These are phyloP conservation scores for Ptyas mucosa DNA, from an alignment of 2,113 vertebrate species.

Conservation along the genomic window DNA sequence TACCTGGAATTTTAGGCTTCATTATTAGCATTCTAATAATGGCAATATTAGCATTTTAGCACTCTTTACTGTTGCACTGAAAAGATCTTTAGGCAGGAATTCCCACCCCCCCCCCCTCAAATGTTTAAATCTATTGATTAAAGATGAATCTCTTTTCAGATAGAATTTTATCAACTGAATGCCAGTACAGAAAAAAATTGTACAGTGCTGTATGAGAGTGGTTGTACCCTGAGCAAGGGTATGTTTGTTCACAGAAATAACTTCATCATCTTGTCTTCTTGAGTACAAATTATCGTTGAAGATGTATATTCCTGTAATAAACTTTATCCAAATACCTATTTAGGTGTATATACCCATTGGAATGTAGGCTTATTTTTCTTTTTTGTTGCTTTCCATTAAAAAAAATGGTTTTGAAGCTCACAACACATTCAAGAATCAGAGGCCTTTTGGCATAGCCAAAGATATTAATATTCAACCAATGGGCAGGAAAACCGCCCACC, in stretches of 20 bases:
- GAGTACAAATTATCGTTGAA: not conserved
- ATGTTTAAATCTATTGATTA: not conserved
- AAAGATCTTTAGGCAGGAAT: not conserved
- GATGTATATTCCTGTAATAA: not conserved
- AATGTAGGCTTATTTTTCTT: not conserved
- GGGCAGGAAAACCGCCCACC: not conserved
- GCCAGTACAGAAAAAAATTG: not conserved
- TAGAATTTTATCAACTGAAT: not conserved
- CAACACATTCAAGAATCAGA: not conserved
- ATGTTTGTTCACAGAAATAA: not conserved
- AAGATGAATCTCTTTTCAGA: not conserved
- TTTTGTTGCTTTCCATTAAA: not conserved
- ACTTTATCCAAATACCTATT: not conserved
- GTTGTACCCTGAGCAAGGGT: not conserved
- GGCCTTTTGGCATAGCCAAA: not conserved
- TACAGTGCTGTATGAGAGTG: not conserved
- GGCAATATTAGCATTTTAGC: not conserved
- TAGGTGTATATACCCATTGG: not conserved
- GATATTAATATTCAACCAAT: not conserved
- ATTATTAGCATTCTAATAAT: not conserved
- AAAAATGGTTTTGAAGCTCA: not conserved
- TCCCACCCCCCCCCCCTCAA: fast-evolving
- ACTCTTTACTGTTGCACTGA: not conserved
- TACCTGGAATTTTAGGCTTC: not conserved
- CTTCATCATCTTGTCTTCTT: not conserved